Conservation (phyloP, 2,888 invertebrate species). For the Eristalis tenax region DNA sequence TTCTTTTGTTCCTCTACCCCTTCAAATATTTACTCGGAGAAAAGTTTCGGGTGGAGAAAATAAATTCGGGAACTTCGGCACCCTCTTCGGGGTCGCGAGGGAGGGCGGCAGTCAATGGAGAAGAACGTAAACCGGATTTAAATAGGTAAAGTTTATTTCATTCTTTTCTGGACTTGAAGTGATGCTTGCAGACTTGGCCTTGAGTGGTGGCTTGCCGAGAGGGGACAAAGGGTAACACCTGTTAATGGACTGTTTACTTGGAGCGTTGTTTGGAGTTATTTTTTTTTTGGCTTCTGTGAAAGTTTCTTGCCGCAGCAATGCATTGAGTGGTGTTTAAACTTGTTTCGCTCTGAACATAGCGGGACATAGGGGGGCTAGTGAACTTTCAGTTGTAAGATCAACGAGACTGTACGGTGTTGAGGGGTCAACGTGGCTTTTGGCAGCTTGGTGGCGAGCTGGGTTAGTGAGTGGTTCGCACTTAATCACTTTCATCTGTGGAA, state of each 20-base stretch:
- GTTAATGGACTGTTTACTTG: neutral
- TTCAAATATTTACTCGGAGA: slow-evolving; percentile 33
- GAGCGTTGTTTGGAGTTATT: neutral
- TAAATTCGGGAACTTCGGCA: slow-evolving; percentile 11
- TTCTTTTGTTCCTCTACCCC: neutral
- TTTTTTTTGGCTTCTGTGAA: neutral
- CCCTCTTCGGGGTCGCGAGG: neutral
- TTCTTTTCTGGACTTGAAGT: neutral
- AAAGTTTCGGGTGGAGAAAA: slow-evolving; percentile 16
- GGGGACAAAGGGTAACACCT: neutral
- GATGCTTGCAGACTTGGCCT: neutral
- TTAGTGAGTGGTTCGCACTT: neutral
- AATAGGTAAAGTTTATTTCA: slow-evolving; percentile 3
- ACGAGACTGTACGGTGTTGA: neutral
- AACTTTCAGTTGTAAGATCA: too few species aligned
- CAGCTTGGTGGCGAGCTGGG: neutral
- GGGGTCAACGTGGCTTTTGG: neutral
- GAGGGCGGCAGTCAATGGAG: neutral
- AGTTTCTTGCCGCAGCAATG: neutral
- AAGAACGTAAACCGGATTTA: slow-evolving; percentile 8
- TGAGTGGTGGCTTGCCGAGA: neutral
- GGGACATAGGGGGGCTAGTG: too few species aligned
- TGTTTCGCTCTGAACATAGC: too few species aligned
- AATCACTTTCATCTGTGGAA: too few species aligned
- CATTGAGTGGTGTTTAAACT: neutral